Percentiles rank a stretch among this genome's conserved stretches.
These are phyloP conservation scores for Prenolepis imparis DNA, from an alignment of 2,888 invertebrate species.

Conservation along the genomic window DNA sequence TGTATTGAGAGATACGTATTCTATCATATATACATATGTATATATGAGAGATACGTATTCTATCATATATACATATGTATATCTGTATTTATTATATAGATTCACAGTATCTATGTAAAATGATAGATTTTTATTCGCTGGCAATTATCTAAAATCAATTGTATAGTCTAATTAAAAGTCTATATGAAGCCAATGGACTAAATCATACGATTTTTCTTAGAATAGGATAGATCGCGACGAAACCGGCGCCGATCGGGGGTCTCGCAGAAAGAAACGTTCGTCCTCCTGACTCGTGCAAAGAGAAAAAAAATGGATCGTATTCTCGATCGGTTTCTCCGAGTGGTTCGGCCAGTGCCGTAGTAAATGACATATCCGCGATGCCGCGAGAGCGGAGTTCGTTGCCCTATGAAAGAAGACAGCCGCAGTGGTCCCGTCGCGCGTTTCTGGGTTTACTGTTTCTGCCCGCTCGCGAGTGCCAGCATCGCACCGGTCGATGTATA, in stretches of 20 bases:
- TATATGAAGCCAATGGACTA: background rate
- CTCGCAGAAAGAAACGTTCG: slow-evolving; percentile 29
- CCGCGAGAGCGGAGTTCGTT: slow-evolving; percentile 79
- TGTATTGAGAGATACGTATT: background rate
- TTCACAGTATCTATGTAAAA: background rate
- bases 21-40: background rate
- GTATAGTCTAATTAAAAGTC: background rate
- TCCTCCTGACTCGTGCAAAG: background rate
- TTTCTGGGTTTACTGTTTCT: slow-evolving; percentile 80
- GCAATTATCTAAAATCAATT: background rate
- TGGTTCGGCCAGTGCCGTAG: slow-evolving; percentile 58
- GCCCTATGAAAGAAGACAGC: slow-evolving; percentile 80
- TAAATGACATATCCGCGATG: slow-evolving; percentile 64
- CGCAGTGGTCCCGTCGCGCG: slow-evolving; percentile 72
- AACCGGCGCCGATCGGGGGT: background rate
- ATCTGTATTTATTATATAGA: background rate
- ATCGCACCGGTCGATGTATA: slow-evolving; percentile 6
- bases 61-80: background rate
- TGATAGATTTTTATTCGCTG: background rate
- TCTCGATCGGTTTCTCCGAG: slow-evolving; percentile 61
- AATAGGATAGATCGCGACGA: slow-evolving; percentile 12
- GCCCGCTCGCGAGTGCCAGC: slow-evolving; percentile 52
- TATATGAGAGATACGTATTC: background rate
- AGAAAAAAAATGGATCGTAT: slow-evolving; percentile 37
- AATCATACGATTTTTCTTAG: background rate